Base-by-base conservation (phyloP, 92 coral and sea anemone species). In the Pocillopora meandrina region DNA sequence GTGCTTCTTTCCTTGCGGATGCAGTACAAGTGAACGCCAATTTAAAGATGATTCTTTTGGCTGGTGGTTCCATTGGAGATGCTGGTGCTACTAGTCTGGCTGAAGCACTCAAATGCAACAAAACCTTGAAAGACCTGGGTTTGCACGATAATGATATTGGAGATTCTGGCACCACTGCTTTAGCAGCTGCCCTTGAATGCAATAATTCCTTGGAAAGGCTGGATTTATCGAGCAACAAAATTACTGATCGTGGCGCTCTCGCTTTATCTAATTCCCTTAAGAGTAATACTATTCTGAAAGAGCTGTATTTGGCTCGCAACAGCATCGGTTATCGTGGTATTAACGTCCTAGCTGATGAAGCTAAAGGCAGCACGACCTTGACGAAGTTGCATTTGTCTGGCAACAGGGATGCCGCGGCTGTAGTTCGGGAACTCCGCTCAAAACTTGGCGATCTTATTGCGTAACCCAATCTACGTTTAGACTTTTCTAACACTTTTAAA, bases 81-180 rank as follows among this genome's bases (percentile, higher is more conserved):
- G 71, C 5, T 12, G 82, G 82, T 8, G 52, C 71, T 18, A 49
- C 82, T 78, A 17, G 10, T 17, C 21, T 71, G 15, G 49, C 56
- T 3, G n/a, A 33, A 13, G 75, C 75, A 12, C 56, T 71, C 18
- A 49, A 11, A 35, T 17, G 36, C 49, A 71, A 71, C 18, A 17
- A 12, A 59, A 59, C 75, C 33, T 35, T 74, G 34, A 35, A 62
- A 36, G n/a, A 6, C 12, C 56, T 74, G 78, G 61, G 52, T 55
- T 79, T 79, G 72, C 16, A 26, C 49, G 35, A 20, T 12, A 79
- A 79, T 60, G 5, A 42, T n/a, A 79, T 79, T 52, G 74, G 74
- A 49, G 84, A 16, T 79, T 7, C 23, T 13, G 78, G 78, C 15
- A 61, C 78, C 5, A 9, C 62, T 56, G 49, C 26, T n/a, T 12